Percentiles rank a stretch among this genome's conserved stretches.
These are phyloP conservation scores for Dasyurus viverrinus DNA, from an alignment of 2,113 vertebrate species.

Conservation along the genomic window DNA sequence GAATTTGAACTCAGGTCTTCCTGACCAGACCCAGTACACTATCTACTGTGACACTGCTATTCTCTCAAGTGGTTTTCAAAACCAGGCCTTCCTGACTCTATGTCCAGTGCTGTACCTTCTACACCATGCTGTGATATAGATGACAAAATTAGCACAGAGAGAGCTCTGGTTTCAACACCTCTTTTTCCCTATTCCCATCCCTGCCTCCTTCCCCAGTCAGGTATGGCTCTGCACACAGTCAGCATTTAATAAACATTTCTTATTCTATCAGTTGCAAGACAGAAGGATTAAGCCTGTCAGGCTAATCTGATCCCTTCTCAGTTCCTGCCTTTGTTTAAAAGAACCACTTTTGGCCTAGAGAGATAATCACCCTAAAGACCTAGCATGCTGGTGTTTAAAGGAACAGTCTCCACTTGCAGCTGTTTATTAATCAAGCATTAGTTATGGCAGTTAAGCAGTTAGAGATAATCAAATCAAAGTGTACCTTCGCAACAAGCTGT, in stretches of 20 bases:
- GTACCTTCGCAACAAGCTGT: slow-evolving; percentile 72
- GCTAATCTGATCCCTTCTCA: slow-evolving; percentile 49
- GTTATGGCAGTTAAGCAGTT: slow-evolving; percentile 82
- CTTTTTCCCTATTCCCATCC: background rate
- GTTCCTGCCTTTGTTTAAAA: background rate
- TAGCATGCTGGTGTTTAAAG: slow-evolving; percentile 63
- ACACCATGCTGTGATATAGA: background rate
- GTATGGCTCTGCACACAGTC: background rate
- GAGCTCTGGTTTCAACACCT: background rate
- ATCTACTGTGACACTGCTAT: background rate
- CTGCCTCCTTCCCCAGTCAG: background rate
- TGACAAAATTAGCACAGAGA: background rate
- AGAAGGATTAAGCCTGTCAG: slow-evolving; percentile 55
- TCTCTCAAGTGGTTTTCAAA: background rate
- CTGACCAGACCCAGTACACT: background rate
- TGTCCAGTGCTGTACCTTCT: background rate
- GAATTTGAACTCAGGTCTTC: background rate
- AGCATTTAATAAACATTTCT: background rate
- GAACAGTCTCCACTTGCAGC: slow-evolving; percentile 49
- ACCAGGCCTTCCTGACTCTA: background rate
- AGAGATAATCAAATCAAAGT: slow-evolving; percentile 85
- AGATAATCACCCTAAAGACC: background rate
- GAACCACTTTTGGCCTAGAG: background rate
- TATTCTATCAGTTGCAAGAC: slow-evolving; percentile 24
- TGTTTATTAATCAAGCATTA: slow-evolving; percentile 82